Evolutionary conservation across 2,888 invertebrate genomes (phyloP), one percentile per base, ranked within the genome.

Genomic region (Rugalucina vietnamica): DNA sequence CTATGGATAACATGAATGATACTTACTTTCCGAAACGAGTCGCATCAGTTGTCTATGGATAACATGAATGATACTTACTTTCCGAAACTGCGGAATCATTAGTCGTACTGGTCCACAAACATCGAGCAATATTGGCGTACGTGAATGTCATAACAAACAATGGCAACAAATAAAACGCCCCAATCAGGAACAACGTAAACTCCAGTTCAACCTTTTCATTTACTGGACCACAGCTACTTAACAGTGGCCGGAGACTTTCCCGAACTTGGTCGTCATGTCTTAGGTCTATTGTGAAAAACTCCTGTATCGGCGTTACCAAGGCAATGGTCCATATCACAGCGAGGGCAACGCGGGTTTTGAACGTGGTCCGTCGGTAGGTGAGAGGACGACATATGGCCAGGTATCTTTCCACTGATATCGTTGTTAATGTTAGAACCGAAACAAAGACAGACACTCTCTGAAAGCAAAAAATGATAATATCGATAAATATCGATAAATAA

Each of bases 391-490:
- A 98, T 94, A 98, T 98, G 89, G 98, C 98, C 95, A 98, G 98
- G 98, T 98, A 98, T 90, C 98, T 96, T 95, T 98, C 98, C 92
- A 98, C 96, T 0, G 98, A 98, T 95, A 98, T 98, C 96, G 97
- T 98, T 24, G 98, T 98, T 93, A 99, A 96, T 3, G 98, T 98
- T 93, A 98, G 95, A 69, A 98, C 97, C 0, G 98, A 98, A 90
- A 98, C 98, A 54, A 97, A 97, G 88, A 99, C 98, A 0, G 98
- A 98, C 24, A 98, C 97, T n/a, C 97, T 97, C 98, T 98, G 97
- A n/a, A 96, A 86, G 24, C 36, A 60, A 83, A 75, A 54, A n/a
- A n/a, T n/a, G n/a, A n/a, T n/a, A n/a, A n/a, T n/a, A n/a, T n/a
- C n/a, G n/a, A n/a, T n/a, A n/a, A n/a, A n/a, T n/a, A n/a, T n/a